A percentile compares a stretch with the other conserved stretches of the same genome.
Conservation (phyloP, 1,140 invertebrate genomes). For the Mycetomoellerius zeteki region DNA sequence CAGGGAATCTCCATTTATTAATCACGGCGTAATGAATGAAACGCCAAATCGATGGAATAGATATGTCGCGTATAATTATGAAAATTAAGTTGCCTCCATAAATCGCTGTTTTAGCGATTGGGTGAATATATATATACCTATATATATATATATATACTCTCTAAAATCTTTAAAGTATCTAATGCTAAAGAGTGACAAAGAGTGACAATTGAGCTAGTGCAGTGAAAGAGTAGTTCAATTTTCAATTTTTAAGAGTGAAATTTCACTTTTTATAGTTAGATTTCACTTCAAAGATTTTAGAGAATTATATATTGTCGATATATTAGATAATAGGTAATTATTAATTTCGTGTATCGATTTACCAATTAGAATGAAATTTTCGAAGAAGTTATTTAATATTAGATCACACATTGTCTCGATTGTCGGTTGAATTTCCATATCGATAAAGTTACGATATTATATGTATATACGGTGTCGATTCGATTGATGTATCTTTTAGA, state of each 20-base stretch:
- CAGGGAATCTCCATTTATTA: constrained; percentile 52
- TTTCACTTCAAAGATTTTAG: too few relatives aligned
- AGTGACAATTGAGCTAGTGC: too few relatives aligned
- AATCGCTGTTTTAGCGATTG: not conserved
- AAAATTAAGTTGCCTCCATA: constrained; percentile 41
- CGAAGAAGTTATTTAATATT: not conserved
- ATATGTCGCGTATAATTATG: constrained; percentile 31
- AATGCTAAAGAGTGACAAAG: too few relatives aligned
- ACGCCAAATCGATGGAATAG: constrained; percentile 33
- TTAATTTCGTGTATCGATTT: constrained; percentile 1
- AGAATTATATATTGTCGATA: not conserved
- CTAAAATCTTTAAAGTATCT: too few relatives aligned
- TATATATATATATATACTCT: too few relatives aligned
- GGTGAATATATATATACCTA: too few relatives aligned
- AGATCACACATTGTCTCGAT: not conserved
- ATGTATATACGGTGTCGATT: not conserved
- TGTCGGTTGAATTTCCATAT: constrained; percentile 3
- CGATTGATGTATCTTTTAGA: not conserved
- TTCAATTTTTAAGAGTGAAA: too few relatives aligned
- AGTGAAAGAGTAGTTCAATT: too few relatives aligned
- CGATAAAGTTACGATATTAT: not conserved
- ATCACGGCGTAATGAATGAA: constrained; percentile 60
- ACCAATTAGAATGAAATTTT: constrained; percentile 14
- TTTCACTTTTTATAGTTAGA: too few relatives aligned
- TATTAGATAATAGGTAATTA: constrained; percentile 2